These are phyloP conservation scores for Myripristis murdjan DNA, from an alignment of 2,797 vertebrate genomes.

Conservation along the genomic window DNA sequence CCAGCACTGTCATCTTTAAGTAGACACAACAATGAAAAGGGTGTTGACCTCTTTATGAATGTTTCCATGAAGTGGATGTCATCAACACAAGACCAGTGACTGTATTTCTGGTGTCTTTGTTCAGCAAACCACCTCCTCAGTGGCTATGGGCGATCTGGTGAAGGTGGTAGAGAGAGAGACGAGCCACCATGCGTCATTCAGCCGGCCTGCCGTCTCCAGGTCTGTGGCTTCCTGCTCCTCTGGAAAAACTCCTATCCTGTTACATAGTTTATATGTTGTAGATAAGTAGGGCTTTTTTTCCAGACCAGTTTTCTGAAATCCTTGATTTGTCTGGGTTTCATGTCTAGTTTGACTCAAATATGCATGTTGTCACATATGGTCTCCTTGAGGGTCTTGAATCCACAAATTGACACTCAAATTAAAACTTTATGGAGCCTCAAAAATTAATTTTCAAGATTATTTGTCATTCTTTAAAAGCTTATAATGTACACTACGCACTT, in stretches of 20 bases:
- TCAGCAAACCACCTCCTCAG: conserved; percentile 47
- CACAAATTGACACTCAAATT: too few species aligned
- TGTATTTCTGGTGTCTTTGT: conserved; percentile 21
- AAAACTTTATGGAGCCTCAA: too few species aligned
- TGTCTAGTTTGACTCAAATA: too few species aligned
- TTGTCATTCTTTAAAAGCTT: too few species aligned
- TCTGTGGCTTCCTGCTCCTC: conserved; percentile 26
- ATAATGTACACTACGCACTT: too few species aligned
- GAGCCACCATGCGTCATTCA: conserved; percentile 55
- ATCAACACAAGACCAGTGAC: conserved; percentile 5
- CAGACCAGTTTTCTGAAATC: too few species aligned
- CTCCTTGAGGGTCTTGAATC: too few species aligned
- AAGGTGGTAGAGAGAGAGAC: conserved; percentile 60
- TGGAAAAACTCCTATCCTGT: background rate
- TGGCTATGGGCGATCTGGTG: conserved; percentile 62
- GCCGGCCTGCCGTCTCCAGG: conserved; percentile 31
- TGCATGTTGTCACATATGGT: too few species aligned
- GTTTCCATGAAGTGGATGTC: conserved; percentile 6
- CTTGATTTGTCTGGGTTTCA: too few species aligned
- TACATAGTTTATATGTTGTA: conserved; percentile 17
- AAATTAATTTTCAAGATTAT: too few species aligned
- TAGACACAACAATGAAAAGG: conserved; percentile 26
- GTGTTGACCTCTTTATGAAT: conserved; percentile 12
- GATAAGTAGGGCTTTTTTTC: background rate
- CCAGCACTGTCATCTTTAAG: conserved; percentile 20